Percentiles rank a stretch among this genome's conserved stretches.
These are phyloP conservation scores for Drosophila suboccidentalis DNA, from an alignment of 2,888 invertebrate species.

Conservation along the genomic window DNA sequence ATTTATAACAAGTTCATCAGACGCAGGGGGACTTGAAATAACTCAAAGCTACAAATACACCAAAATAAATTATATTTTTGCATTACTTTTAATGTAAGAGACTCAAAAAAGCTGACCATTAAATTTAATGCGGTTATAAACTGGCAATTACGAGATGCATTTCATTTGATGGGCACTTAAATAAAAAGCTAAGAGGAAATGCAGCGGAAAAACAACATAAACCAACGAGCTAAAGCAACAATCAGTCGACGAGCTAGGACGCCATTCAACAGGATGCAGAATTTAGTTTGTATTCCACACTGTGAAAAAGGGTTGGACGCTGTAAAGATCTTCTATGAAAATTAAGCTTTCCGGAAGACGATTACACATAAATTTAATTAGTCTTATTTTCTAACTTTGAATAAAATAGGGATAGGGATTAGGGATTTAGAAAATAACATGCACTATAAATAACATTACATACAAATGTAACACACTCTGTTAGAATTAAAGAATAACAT, in stretches of 20 bases:
- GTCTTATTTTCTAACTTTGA: too few species aligned
- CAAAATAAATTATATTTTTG: constrained; percentile 4
- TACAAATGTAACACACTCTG: too few species aligned
- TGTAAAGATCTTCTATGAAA: neutral
- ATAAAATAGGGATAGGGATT: too few species aligned
- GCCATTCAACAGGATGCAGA: neutral
- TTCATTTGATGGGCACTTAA: constrained; percentile 44
- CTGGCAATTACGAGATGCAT: constrained; percentile 21
- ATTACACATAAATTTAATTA: neutral
- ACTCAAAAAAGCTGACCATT: constrained; percentile 7
- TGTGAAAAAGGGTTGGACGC: neutral
- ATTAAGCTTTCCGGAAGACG: neutral
- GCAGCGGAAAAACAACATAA: constrained; percentile 36
- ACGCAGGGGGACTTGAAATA: constrained; percentile 8
- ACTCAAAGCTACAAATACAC: constrained; percentile 21
- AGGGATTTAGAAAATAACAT: too few species aligned
- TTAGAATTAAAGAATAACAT: too few species aligned
- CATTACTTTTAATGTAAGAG: neutral
- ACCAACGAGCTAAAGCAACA: neutral
- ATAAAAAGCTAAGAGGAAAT: constrained; percentile 45
- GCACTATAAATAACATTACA: too few species aligned
- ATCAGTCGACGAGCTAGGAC: neutral
- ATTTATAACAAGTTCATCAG: constrained; percentile 34
- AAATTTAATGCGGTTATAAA: constrained; percentile 14
- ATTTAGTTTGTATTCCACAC: constrained; percentile 3